Conservation (phyloP, 2,797 vertebrate genomes). For the Sitta carolinensis region DNA sequence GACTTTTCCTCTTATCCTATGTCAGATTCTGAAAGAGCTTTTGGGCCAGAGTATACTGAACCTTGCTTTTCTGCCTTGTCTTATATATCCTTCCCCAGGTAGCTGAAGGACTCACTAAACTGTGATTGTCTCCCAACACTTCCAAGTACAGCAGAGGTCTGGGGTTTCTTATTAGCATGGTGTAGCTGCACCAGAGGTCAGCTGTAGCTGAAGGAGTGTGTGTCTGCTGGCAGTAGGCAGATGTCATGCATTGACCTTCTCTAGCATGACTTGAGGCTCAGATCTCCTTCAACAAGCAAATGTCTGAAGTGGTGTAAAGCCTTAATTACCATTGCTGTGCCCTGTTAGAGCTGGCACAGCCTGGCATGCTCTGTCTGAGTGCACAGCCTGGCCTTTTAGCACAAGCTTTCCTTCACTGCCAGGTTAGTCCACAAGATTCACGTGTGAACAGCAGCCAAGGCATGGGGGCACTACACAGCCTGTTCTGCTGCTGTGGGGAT, state of each 20-base stretch:
- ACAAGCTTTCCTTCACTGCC: neutral
- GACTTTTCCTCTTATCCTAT: neutral
- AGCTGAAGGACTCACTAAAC: neutral
- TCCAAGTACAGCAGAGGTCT: neutral
- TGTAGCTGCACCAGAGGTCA: neutral
- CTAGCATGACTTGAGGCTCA: neutral
- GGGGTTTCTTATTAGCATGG: neutral
- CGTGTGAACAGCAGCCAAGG: neutral
- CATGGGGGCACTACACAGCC: neutral
- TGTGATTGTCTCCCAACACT: neutral
- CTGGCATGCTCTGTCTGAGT: rapidly evolving
- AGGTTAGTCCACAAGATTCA: neutral
- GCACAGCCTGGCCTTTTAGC: neutral
- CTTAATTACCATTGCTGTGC: neutral
- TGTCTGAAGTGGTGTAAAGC: neutral
- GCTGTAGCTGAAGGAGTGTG: neutral
- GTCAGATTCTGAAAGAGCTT: neutral
- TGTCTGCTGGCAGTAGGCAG: neutral
- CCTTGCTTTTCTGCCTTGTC: neutral
- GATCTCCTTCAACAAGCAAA: neutral
- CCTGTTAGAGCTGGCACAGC: rapidly evolving
- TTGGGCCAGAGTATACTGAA: neutral
- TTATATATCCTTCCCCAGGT: neutral
- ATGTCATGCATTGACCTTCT: neutral
- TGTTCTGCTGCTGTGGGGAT: neutral